Evolutionary conservation across 2,113 vertebrate species (phyloP).

Genomic region (Merops nubicus): DNA sequence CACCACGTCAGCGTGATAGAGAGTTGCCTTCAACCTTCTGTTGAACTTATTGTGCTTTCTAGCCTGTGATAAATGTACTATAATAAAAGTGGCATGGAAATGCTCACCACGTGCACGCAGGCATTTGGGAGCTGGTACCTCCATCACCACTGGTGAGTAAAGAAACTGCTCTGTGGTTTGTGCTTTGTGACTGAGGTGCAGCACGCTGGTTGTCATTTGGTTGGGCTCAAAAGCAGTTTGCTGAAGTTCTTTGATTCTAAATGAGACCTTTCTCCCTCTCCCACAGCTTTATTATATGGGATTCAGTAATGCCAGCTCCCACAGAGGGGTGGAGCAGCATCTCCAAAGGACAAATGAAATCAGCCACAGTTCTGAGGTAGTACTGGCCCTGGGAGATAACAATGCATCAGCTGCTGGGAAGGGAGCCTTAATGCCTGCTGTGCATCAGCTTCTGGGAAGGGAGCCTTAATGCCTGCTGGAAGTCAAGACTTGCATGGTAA

Average conservation of each 20-base stretch:
- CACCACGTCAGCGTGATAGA: not conserved
- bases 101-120: accelerated
- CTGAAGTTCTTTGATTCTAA: not conserved
- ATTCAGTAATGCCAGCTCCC: not conserved
- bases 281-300: not conserved
- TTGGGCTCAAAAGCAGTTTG: not conserved
- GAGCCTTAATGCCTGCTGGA: not conserved
- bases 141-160: not conserved
- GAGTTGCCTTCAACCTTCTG: not conserved
- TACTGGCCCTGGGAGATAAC: not conserved
- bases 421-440: not conserved
- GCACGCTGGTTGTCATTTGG: accelerated
- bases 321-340: not conserved
- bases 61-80: not conserved
- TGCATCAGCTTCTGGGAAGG: not conserved
- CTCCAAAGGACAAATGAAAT: not conserved
- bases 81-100: not conserved
- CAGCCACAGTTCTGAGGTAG: not conserved
- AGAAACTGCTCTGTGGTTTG: not conserved
- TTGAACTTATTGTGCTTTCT: not conserved
- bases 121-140: not conserved
- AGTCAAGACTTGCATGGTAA: not conserved
- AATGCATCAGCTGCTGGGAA: not conserved
- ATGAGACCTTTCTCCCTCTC: not conserved
- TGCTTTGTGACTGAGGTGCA: not conserved